phyloP scores from a whole-genome alignment of 2,113 vertebrate species.

The Cebus imitator region DNA sequence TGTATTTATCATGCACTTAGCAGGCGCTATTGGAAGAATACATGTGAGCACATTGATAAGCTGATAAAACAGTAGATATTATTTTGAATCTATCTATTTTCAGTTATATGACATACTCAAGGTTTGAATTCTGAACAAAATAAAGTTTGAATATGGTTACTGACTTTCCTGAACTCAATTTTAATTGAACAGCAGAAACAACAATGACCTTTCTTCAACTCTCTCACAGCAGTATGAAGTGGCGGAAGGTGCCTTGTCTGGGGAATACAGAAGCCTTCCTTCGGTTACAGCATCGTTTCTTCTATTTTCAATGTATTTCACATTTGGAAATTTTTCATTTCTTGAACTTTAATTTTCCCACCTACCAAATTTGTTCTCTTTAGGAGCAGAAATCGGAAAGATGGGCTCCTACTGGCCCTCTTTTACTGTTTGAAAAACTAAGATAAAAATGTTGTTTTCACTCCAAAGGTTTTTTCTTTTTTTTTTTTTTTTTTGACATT shows the following conservation, averaged over 20 bases:
- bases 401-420: not conserved
- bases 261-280: not conserved
- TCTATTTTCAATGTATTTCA: not conserved
- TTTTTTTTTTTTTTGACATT: conserved; percentile 74
- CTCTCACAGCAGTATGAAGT: no score
- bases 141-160: not conserved
- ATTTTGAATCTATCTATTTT: not conserved
- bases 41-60: not conserved
- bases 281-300: not conserved
- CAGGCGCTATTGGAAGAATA: not conserved
- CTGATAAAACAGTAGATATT: not conserved
- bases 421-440: conserved; percentile 17
- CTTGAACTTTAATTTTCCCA: not conserved
- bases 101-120: not conserved
- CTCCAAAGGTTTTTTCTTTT: not conserved
- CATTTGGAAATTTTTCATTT: not conserved
- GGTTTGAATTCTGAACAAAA: not conserved
- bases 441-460: not conserved
- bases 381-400: not conserved
- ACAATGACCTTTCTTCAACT: not conserved
- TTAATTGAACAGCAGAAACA: not conserved
- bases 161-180: not conserved
- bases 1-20: not conserved
- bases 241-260: accelerated
- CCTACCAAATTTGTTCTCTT: not conserved